Base-by-base conservation (phyloP, 1,140 invertebrate genomes). In the Hylaeus volcanicus region DNA sequence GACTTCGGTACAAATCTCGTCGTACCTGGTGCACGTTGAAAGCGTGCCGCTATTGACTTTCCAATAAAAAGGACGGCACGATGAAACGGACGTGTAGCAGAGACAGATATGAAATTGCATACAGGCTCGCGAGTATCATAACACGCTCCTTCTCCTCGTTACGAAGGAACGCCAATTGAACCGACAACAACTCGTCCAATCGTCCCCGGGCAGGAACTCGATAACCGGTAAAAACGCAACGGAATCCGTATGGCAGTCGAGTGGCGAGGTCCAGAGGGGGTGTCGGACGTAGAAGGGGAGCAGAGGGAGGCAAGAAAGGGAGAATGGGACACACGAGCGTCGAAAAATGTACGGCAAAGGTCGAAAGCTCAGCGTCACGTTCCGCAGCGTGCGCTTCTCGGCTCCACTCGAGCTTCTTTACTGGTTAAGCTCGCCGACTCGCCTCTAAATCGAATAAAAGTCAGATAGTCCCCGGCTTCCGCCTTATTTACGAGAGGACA, bases 401-500 rank as follows among this genome's bases (percentile, higher is more conserved):
- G 15, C 60, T 88, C 74, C 78, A 76, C 73, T 81, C 75, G 63
- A 45, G 66, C 73, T 70, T 66, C 64, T 79, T 74, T 78, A 61
- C 63, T 75, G 64, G 70, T 85, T 87, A 88, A 90, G 65, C 75
- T 80, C 79, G 61, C 68, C 68, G 72, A 79, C 77, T 85, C 55
- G 75, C 55, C 75, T 88, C 77, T 83, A 89, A 91, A 91, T 91
- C 89, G 82, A 90, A 90, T 92, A 89, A 90, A 91, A 91, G 87
- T 89, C 87, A 69, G 65, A 82, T 84, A 83, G 45, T 79, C 53
- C 70, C 53, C 64, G 63, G 68, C 80, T 79, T 88, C 74, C 80
- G 84, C 79, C 81, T 88, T 87, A 90, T 89, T 90, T 89, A 88
- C 78, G 78, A 69, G 79, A 81, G 63, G 41, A 64, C 55, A 6